Conservation (phyloP, 2,797 vertebrate genomes). For the Pipistrellus pygmaeus region DNA sequence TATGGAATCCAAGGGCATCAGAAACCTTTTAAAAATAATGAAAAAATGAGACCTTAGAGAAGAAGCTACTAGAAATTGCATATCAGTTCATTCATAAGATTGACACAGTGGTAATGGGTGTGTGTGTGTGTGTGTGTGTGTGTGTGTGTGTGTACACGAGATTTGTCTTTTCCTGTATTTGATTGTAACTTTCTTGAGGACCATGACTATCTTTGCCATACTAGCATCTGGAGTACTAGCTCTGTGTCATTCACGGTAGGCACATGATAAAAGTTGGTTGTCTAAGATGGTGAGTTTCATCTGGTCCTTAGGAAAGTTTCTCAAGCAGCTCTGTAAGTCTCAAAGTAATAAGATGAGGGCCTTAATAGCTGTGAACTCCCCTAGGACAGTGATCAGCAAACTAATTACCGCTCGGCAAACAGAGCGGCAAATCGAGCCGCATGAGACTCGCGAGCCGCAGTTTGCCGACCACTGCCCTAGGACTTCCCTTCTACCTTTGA, state of each 20-base stretch:
- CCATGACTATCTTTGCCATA: neutral
- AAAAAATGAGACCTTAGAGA: neutral
- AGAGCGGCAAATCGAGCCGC: no score
- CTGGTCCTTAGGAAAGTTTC: conserved; percentile 11
- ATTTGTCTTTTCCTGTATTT: neutral
- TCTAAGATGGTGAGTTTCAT: neutral
- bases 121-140: neutral
- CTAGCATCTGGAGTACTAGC: neutral
- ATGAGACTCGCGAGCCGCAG: no score
- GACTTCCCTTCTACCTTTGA: neutral
- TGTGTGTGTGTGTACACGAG: neutral
- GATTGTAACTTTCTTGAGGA: neutral
- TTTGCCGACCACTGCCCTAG: no score
- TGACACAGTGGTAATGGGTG: neutral
- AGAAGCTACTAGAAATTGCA: neutral
- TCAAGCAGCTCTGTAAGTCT: neutral
- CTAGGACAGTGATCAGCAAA: no score
- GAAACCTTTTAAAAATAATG: conserved; percentile 16
- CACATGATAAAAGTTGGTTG: neutral
- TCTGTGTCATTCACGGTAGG: neutral
- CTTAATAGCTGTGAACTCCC: neutral
- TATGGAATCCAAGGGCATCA: neutral
- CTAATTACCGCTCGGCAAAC: no score
- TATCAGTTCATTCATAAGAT: neutral
- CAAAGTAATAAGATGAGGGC: neutral